Evolutionary conservation across 2,888 invertebrate species (phyloP).

Genomic region (Drosophila kanekoi): DNA sequence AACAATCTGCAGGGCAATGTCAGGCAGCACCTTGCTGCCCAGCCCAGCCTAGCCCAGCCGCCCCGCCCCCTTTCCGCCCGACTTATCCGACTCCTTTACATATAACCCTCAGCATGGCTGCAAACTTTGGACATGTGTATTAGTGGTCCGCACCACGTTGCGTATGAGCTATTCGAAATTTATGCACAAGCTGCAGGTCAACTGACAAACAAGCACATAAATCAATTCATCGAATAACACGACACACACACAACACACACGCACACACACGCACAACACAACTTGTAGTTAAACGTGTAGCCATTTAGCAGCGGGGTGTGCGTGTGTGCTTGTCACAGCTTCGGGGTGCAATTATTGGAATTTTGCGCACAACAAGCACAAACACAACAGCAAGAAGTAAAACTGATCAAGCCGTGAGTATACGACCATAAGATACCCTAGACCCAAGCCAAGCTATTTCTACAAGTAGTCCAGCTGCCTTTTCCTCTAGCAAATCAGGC

Average conservation of each 20-base stretch:
- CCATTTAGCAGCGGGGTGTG: neutral
- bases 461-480: no score
- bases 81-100: no score
- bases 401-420: neutral
- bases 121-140: slow-evolving; percentile 57
- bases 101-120: neutral
- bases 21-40: slow-evolving; percentile 24
- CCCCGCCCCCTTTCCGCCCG: neutral
- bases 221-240: slow-evolving; percentile 72
- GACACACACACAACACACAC: slow-evolving; percentile 5
- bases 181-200: slow-evolving; percentile 77
- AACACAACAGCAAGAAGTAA: neutral
- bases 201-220: slow-evolving; percentile 72
- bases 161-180: slow-evolving; percentile 61
- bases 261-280: slow-evolving; percentile 4
- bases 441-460: no score
- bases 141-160: slow-evolving; percentile 31
- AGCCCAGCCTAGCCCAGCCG: neutral
- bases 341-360: slow-evolving; percentile 64
- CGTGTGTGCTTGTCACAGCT: slow-evolving; percentile 41
- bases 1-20: slow-evolving; percentile 64
- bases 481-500: no score
- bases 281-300: neutral
- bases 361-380: slow-evolving; percentile 37
- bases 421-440: neutral